These are phyloP conservation scores for Venustaconcha ellipsiformis DNA, from an alignment of 1,140 invertebrate genomes.

Conservation along the genomic window DNA sequence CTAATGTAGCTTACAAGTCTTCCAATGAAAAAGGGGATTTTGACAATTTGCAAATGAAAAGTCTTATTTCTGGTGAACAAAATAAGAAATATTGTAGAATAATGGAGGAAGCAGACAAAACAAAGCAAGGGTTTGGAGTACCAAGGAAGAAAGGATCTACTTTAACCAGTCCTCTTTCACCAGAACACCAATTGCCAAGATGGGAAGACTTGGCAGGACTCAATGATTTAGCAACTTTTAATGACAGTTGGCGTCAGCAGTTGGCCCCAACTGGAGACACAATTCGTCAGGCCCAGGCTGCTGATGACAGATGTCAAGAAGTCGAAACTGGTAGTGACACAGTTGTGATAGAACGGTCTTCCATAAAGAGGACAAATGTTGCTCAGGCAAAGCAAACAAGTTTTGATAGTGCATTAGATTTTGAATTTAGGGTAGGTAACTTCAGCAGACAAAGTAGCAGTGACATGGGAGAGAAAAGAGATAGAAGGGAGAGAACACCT, in stretches of 20 bases:
- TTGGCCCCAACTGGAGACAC: conserved; percentile 47
- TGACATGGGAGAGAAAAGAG: conserved; percentile 1
- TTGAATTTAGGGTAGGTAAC: conserved; percentile 32
- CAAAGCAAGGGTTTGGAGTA: too few relatives aligned
- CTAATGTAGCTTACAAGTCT: too few relatives aligned
- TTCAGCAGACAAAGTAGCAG: conserved; percentile 22
- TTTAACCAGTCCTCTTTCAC: conserved; percentile 42
- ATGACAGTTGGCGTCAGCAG: conserved; percentile 45
- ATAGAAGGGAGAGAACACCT: conserved; percentile 28
- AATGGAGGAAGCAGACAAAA: too few relatives aligned
- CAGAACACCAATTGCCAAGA: conserved; percentile 40
- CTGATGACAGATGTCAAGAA: conserved; percentile 17
- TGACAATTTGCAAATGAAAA: too few relatives aligned
- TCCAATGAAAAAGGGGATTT: too few relatives aligned
- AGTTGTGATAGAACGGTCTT: conserved; percentile 25
- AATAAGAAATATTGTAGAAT: too few relatives aligned
- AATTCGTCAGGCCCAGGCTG: conserved; percentile 15
- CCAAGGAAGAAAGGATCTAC: not conserved
- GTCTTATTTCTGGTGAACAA: too few relatives aligned
- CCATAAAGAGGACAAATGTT: conserved; percentile 16
- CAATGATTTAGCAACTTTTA: conserved; percentile 48
- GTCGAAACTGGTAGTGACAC: conserved; percentile 29
- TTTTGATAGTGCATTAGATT: conserved; percentile 17
- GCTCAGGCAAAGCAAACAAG: not conserved
- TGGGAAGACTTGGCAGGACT: conserved; percentile 49